phyloP scores from a whole-genome alignment of 2,797 vertebrate genomes.

The Antennarius maculatus region DNA sequence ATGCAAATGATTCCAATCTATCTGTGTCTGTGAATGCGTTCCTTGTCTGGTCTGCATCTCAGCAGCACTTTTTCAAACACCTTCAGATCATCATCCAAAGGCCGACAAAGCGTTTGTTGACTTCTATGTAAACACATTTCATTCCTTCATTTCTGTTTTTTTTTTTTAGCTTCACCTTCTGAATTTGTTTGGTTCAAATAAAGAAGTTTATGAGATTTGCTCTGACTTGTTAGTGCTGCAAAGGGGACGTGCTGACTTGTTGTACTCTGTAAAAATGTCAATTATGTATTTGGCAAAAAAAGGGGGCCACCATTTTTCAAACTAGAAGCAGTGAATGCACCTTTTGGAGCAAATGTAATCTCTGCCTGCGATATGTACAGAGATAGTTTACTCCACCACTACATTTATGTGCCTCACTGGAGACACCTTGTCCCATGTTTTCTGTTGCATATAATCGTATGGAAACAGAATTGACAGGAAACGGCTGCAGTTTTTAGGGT shows the following conservation, averaged over 20 bases:
- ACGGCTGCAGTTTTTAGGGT: no score
- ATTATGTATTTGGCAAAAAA: not conserved
- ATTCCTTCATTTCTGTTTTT: constrained; percentile 29
- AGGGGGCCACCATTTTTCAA: not conserved
- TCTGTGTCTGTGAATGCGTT: constrained; percentile 81
- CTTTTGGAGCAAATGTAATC: not conserved
- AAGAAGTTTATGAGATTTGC: not conserved
- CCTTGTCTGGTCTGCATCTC: constrained; percentile 78
- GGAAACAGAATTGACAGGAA: no score
- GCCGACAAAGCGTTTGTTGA: constrained; percentile 28
- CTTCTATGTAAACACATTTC: constrained; percentile 25
- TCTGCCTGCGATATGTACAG: not conserved
- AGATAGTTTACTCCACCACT: no score
- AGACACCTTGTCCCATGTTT: no score
- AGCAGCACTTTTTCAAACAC: constrained; percentile 84
- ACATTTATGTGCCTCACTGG: no score
- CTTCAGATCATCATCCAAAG: constrained; percentile 69
- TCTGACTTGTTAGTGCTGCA: not conserved
- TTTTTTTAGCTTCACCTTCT: constrained; percentile 15
- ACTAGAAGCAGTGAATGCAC: no score
- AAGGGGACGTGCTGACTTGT: not conserved
- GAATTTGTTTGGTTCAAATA: constrained; percentile 4
- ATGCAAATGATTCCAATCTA: constrained; percentile 76
- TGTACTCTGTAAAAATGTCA: not conserved
- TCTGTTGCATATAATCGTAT: no score